phyloP scores from a whole-genome alignment of 2,888 invertebrate genomes.

The Pammene fasciana region DNA sequence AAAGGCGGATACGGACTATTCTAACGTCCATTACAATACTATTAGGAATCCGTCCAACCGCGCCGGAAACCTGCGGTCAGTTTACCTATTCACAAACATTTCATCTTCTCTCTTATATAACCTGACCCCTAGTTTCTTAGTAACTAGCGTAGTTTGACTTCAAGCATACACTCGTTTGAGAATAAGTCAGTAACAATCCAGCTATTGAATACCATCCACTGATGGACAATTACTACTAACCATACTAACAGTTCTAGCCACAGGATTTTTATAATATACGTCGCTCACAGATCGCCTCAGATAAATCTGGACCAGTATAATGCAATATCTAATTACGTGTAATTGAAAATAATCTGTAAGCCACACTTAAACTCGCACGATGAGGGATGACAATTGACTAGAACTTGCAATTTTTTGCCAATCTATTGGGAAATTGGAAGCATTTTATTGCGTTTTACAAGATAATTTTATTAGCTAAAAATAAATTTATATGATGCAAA shows the following conservation, averaged over 20 bases:
- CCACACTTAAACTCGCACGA: neutral
- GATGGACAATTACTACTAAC: constrained; percentile 24
- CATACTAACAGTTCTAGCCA: constrained; percentile 3
- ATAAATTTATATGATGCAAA: neutral
- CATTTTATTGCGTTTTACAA: constrained; percentile 4
- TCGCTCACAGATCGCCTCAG: neutral
- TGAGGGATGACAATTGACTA: neutral
- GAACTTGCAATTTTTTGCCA: constrained; percentile 21
- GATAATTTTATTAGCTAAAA: neutral
- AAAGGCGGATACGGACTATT: constrained; percentile 31
- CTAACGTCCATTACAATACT: constrained; percentile 33
- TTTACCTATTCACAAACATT: neutral
- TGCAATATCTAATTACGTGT: neutral
- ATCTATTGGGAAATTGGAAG: constrained; percentile 25
- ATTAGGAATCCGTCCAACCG: constrained; percentile 18
- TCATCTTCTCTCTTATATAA: neutral
- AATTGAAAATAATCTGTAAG: neutral
- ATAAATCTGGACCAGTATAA: neutral
- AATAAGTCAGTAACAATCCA: neutral
- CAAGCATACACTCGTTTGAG: neutral
- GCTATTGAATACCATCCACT: neutral
- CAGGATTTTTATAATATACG: constrained; percentile 1
- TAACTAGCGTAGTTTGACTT: neutral
- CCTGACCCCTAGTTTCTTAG: neutral
- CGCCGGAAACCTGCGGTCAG: constrained; percentile 37